Evolutionary conservation across 2,888 invertebrate genomes (phyloP), one percentile per base, ranked within the genome.

Genomic region (Drosophila phalerata): DNA sequence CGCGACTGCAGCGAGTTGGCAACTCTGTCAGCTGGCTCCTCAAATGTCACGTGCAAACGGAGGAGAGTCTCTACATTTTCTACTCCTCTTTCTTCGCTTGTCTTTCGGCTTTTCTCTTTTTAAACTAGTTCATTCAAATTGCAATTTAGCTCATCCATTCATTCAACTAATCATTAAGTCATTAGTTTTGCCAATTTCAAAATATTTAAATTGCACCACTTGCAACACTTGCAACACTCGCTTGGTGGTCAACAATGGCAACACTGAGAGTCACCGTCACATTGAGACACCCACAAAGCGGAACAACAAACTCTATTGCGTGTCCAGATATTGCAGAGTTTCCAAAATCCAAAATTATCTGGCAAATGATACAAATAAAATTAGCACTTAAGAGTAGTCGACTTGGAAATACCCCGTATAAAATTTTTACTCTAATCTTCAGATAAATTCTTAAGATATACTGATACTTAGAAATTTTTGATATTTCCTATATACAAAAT

Each of bases 51-150:
- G 78, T 77, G 73, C 45, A 48, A 11, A 22, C 34, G 5, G 45
- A 43, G 51, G 30, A 40, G 61, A 51, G 52, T 45, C n/a, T 60
- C 28, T 13, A 17, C 22, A n/a, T 38, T 28, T 13, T 40, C 0
- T 28, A 34, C 17, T 19, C 15, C 13, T 48, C 49, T 32, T 22
- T n/a, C 47, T 28, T 51, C 49, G 32, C 42, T 28, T 28, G 37
- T 15, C 17, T 53, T 47, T 45, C 38, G 22, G 25, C 42, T 15
- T 48, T 32, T 38, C 30, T 25, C 13, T 60, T 38, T 32, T 17
- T 65, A 62, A 78, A 76, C 79, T 77, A 77, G 77, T 77, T 77
- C 75, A 79, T 56, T 52, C 61, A 69, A 77, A 77, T 74, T 56
- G 62, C 69, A 78, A 72, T 69, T 78, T 65, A 13, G 47, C 34